Percentiles rank a stretch among this genome's conserved stretches.
phyloP scores from a whole-genome alignment of 2,888 invertebrate genomes.

The Odontocerum albicorne region DNA sequence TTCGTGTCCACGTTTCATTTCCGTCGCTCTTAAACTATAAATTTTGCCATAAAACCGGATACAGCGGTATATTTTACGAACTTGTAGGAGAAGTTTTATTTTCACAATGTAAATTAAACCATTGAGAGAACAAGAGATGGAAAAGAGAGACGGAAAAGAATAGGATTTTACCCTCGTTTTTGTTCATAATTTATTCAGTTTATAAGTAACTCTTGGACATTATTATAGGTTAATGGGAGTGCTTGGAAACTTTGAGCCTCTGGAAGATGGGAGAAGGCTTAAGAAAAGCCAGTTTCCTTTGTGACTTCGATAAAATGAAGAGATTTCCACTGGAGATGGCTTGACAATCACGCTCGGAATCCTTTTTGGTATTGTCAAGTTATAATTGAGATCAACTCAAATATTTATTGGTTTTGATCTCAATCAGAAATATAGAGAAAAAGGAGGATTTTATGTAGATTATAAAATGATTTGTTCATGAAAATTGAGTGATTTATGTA shows the following conservation, averaged over 20 bases:
- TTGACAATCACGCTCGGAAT: slow-evolving; percentile 3
- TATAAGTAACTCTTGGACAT: slow-evolving; percentile 3
- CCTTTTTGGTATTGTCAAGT: slow-evolving; percentile 9
- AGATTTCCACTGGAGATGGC: slow-evolving; percentile 7
- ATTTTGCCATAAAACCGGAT: too few species aligned
- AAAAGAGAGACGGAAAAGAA: not conserved
- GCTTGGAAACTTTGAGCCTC: slow-evolving; percentile 6
- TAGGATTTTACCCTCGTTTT: slow-evolving; percentile 9
- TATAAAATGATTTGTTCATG: too few species aligned
- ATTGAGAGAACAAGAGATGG: not conserved
- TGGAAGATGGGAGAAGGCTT: not conserved
- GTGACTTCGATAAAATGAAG: slow-evolving; percentile 12
- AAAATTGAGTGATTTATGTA: too few species aligned
- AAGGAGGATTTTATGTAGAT: too few species aligned
- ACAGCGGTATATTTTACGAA: too few species aligned
- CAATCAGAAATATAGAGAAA: too few species aligned
- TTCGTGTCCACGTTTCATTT: too few species aligned
- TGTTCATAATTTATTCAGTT: slow-evolving; percentile 21
- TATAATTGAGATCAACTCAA: too few species aligned
- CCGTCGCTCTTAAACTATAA: too few species aligned
- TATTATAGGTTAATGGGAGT: slow-evolving; percentile 13
- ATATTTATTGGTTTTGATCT: too few species aligned
- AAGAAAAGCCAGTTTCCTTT: slow-evolving; percentile 4
- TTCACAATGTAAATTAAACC: slow-evolving; percentile 1
- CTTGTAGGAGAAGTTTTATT: not conserved